Evolutionary conservation across 2,113 vertebrate species (phyloP).

Genomic region (Amphiprion percula): DNA sequence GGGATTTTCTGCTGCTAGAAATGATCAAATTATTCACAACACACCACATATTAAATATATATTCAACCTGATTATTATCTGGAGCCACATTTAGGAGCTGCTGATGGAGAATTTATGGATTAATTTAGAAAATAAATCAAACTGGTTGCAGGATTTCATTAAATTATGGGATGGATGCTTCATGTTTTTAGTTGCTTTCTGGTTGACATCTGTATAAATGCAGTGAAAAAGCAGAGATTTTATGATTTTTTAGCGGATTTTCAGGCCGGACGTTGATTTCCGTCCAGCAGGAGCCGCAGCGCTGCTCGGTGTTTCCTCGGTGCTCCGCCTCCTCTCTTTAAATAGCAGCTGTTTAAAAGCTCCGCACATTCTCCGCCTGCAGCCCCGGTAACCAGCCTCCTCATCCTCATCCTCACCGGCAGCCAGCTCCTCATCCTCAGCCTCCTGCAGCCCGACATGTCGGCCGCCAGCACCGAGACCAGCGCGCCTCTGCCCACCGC

Average conservation of each 20-base stretch:
- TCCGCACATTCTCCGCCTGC: constrained; percentile 63
- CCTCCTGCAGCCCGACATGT: constrained; percentile 73
- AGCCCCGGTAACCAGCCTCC: constrained; percentile 21
- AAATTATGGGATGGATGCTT: no score
- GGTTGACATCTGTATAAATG: no score
- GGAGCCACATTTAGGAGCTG: accelerated
- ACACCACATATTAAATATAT: no score
- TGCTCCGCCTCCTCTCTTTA: constrained; percentile 80
- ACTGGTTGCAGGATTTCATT: no score
- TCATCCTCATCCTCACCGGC: constrained; percentile 47
- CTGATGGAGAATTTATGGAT: neutral
- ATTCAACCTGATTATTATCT: no score
- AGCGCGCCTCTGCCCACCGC: constrained; percentile 81
- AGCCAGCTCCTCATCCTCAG: neutral
- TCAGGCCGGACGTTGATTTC: no score
- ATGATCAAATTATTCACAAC: neutral
- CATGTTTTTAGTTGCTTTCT: no score
- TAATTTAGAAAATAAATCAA: no score
- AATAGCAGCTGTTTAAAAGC: constrained; percentile 87
- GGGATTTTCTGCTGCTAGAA: constrained; percentile 58
- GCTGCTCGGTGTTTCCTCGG: constrained; percentile 27
- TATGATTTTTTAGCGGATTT: no score
- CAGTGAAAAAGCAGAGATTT: no score
- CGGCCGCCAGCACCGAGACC: constrained; percentile 84
- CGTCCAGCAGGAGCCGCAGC: no score